phyloP scores from a whole-genome alignment of 2,113 vertebrate species.

The Calidris pugnax region DNA sequence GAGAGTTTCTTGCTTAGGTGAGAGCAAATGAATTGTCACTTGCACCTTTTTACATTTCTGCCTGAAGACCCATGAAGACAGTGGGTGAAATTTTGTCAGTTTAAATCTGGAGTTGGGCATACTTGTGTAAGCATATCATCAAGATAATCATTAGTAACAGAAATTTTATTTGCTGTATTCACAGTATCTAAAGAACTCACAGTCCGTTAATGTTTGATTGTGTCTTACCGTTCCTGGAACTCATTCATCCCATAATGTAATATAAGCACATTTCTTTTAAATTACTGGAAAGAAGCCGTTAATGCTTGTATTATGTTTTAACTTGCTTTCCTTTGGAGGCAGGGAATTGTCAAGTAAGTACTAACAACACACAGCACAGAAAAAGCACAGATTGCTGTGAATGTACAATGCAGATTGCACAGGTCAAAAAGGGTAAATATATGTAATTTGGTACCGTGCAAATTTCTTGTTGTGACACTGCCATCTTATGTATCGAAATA shows the following conservation, averaged over 20 bases:
- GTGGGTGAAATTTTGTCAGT: not conserved
- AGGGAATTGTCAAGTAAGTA: constrained; percentile 98
- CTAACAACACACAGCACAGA: constrained; percentile 12
- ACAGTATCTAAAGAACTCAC: constrained; percentile 27
- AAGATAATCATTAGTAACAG: not conserved
- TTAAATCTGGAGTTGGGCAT: not conserved
- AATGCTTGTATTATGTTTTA: constrained; percentile 92
- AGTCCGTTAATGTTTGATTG: not conserved
- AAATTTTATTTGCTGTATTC: constrained; percentile 41
- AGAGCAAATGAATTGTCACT: not conserved
- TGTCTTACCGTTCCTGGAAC: constrained; percentile 9
- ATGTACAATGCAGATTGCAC: constrained; percentile 5
- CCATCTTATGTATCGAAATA: constrained; percentile 14
- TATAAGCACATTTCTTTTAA: constrained; percentile 21
- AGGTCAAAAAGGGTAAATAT: not conserved
- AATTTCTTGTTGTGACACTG: constrained; percentile 24
- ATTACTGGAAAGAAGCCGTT: constrained; percentile 78
- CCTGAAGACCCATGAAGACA: not conserved
- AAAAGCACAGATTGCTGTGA: constrained; percentile 24
- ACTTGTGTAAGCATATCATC: not conserved
- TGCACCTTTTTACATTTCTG: not conserved
- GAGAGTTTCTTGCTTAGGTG: not conserved
- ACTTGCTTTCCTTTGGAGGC: constrained; percentile 97
- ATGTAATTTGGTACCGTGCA: not conserved
- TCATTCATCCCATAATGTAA: not conserved